These are phyloP conservation scores for Limnodromus scolopaceus DNA, from an alignment of 2,797 vertebrate genomes.

Conservation along the genomic window DNA sequence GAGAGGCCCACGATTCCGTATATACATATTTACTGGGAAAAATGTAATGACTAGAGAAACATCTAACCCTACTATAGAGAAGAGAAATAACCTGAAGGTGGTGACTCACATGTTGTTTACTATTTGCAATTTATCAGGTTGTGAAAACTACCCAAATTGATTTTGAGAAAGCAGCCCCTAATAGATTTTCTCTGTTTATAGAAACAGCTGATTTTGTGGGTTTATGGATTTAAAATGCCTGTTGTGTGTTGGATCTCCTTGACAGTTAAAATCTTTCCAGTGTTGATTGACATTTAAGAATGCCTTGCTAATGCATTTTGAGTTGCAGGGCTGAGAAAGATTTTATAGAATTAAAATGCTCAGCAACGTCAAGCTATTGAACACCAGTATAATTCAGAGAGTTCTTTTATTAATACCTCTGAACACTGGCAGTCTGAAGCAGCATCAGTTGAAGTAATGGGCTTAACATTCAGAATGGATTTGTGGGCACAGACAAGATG, in stretches of 20 bases:
- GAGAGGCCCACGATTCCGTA: background rate
- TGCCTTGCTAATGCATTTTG: background rate
- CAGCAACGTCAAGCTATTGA: background rate
- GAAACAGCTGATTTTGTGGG: background rate
- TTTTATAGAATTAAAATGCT: background rate
- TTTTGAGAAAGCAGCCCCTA: background rate
- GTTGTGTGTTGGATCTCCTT: background rate
- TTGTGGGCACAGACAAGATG: background rate
- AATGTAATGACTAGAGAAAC: background rate
- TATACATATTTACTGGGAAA: background rate
- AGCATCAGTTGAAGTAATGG: background rate
- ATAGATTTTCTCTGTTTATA: background rate
- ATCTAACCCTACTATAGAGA: background rate
- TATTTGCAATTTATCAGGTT: background rate
- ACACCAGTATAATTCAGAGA: background rate
- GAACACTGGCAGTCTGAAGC: background rate
- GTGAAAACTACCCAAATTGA: background rate
- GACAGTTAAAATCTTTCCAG: background rate
- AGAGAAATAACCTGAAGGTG: background rate
- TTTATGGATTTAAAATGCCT: background rate
- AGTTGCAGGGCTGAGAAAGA: background rate
- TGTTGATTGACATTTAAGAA: background rate
- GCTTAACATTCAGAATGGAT: background rate
- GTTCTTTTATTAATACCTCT: background rate
- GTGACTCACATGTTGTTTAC: background rate